phyloP scores from a whole-genome alignment of 53 echinoderm and acorn worm species.

The Temnopleurus reevesii region DNA sequence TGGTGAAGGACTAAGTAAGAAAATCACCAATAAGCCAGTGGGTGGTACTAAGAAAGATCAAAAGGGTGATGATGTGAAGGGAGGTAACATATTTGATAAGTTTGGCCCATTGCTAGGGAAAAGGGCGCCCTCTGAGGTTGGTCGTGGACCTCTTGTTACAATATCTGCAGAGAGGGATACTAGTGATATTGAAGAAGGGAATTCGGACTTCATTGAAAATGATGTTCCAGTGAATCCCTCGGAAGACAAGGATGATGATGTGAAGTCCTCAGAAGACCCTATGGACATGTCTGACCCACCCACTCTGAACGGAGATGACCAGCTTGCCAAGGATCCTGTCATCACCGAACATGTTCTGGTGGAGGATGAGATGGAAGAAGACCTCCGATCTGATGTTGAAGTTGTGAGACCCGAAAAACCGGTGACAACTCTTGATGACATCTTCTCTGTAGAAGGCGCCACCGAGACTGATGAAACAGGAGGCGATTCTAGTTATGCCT shows the following conservation, averaged over 20 bases:
- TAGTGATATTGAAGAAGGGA: background rate
- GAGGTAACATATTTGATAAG: slow-evolving; percentile 6
- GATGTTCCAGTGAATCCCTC: background rate
- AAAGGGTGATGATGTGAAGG: background rate
- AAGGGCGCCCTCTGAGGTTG: background rate
- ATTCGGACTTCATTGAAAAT: background rate
- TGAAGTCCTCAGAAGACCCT: background rate
- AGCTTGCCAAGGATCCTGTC: background rate
- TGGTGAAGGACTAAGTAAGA: background rate
- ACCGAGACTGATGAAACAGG: background rate
- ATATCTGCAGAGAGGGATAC: background rate
- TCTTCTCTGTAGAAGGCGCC: background rate
- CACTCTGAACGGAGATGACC: background rate
- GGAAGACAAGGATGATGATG: background rate
- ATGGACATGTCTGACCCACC: background rate
- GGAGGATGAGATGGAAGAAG: background rate
- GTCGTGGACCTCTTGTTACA: background rate
- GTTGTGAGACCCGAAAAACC: background rate
- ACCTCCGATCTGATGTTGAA: background rate
- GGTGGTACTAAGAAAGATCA: background rate
- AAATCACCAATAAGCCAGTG: background rate
- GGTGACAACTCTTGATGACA: background rate
- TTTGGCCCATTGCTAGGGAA: background rate
- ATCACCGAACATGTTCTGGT: background rate
- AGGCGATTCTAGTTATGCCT: background rate